phyloP scores from a whole-genome alignment of 2,797 vertebrate genomes.

The Myotis findleyi region DNA sequence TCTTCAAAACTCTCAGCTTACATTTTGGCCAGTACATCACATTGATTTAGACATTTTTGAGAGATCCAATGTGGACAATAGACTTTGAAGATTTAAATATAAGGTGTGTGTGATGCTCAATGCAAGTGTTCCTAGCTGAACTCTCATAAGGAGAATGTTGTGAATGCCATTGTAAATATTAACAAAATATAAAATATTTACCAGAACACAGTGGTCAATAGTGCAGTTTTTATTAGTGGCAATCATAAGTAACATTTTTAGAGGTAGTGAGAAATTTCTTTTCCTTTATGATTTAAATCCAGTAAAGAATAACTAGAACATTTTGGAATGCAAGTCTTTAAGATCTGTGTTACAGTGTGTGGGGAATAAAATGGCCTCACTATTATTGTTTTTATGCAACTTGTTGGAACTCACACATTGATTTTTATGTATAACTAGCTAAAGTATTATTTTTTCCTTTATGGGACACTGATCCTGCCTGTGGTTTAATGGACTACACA shows the following conservation, averaged over 20 bases:
- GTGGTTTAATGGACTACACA: slow-evolving; percentile 40
- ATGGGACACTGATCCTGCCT: slow-evolving; percentile 24
- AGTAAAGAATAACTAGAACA: slow-evolving; percentile 10
- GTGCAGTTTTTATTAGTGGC: background rate
- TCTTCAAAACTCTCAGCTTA: background rate
- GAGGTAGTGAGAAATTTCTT: slow-evolving; percentile 39
- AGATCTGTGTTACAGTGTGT: slow-evolving; percentile 26
- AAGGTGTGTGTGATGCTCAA: background rate
- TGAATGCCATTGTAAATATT: slow-evolving; percentile 56
- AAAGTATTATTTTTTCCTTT: slow-evolving; percentile 73
- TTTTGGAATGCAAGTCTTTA: slow-evolving; percentile 58
- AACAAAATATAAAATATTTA: slow-evolving; percentile 63
- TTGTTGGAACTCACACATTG: slow-evolving; percentile 66
- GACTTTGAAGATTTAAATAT: background rate
- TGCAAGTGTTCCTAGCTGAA: slow-evolving; percentile 36
- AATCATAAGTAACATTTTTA: slow-evolving; percentile 72
- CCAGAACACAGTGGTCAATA: slow-evolving; percentile 50
- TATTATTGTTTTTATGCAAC: slow-evolving; percentile 57
- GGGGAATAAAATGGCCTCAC: background rate
- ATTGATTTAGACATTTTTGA: background rate
- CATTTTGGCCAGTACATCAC: background rate
- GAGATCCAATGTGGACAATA: background rate
- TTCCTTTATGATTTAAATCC: slow-evolving; percentile 60
- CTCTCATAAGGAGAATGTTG: slow-evolving; percentile 34
- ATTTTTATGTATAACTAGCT: slow-evolving; percentile 70